Evolutionary conservation across 2,797 vertebrate genomes (phyloP).

Genomic region (Malacoctenus gilli): DNA sequence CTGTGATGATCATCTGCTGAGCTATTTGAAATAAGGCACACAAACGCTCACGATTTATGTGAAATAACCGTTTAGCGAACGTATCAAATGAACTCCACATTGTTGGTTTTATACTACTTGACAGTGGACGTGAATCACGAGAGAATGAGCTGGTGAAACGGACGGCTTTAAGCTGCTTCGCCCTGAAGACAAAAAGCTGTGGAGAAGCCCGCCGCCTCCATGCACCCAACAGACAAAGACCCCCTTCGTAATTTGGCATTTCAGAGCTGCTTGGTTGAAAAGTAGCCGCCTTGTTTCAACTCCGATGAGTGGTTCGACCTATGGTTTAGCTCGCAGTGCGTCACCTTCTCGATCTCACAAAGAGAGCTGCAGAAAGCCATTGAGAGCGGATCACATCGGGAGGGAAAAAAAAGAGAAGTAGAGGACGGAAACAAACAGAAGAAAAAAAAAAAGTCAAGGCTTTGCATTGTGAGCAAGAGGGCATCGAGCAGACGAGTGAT

Average conservation of each 20-base stretch:
- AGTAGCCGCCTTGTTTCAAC: conserved; percentile 37
- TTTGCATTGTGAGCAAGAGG: conserved; percentile 25
- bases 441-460: conserved; percentile 12
- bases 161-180: conserved; percentile 8
- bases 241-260: conserved; percentile 50
- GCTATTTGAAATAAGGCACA: too few relatives aligned
- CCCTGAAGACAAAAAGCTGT: conserved; percentile 15
- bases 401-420: neutral
- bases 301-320: conserved; percentile 21
- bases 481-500: conserved; percentile 18
- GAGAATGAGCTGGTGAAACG: conserved; percentile 15
- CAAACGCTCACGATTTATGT: too few relatives aligned
- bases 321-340: conserved; percentile 14
- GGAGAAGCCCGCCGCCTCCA: conserved; percentile 13
- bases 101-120: conserved; percentile 15
- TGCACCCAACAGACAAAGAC: conserved; percentile 40
- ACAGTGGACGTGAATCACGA: conserved; percentile 25
- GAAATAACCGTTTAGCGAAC: too few relatives aligned
- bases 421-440: conserved; percentile 3
- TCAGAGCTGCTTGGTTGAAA: conserved; percentile 38
- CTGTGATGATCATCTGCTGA: conserved; percentile 32
- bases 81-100: too few relatives aligned
- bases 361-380: conserved; percentile 23
- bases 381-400: conserved; percentile 5
- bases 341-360: conserved; percentile 32